A percentile compares a stretch with the other conserved stretches of the same genome.
Conservation (phyloP, 2,113 vertebrate species). For the Ancistrus triradiatus region DNA sequence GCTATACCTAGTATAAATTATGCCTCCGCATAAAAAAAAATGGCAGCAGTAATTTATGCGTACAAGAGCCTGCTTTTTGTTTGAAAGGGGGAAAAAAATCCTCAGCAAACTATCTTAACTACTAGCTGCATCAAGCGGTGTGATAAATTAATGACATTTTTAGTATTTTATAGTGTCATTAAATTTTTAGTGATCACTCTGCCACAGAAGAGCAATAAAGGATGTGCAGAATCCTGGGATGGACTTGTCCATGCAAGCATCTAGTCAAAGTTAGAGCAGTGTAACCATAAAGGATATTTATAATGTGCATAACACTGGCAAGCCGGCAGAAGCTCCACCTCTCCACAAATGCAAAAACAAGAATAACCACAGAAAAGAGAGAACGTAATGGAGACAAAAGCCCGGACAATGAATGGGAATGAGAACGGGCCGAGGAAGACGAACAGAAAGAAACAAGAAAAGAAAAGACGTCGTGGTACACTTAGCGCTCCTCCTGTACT, state of each 20-base stretch:
- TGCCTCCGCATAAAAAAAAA: slow-evolving; percentile 81
- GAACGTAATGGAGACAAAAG: not conserved
- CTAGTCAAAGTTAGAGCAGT: slow-evolving; percentile 68
- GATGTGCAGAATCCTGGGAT: slow-evolving; percentile 80
- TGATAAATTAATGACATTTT: slow-evolving; percentile 99
- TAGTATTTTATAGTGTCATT: slow-evolving; percentile 99
- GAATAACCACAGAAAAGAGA: not conserved
- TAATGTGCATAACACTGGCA: slow-evolving; percentile 58
- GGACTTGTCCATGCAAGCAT: slow-evolving; percentile 72
- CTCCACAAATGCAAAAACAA: slow-evolving; percentile 11
- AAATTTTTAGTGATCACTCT: slow-evolving; percentile 99
- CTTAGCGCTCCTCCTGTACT: slow-evolving; percentile 69
- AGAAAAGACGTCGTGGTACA: slow-evolving; percentile 67
- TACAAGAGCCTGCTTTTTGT: slow-evolving; percentile 84
- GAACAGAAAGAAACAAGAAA: slow-evolving; percentile 39
- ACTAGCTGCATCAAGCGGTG: slow-evolving; percentile 85
- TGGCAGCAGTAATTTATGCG: slow-evolving; percentile 87
- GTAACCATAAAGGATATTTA: slow-evolving; percentile 80
- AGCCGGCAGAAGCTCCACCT: slow-evolving; percentile 29
- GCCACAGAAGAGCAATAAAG: slow-evolving; percentile 92
- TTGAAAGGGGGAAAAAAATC: slow-evolving; percentile 91
- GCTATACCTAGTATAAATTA: slow-evolving; percentile 92
- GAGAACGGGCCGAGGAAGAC: not conserved
- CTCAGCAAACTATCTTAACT: slow-evolving; percentile 94
- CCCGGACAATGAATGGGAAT: not conserved